Conservation (phyloP, 2,113 vertebrate genomes). For the Bettongia penicillata region DNA sequence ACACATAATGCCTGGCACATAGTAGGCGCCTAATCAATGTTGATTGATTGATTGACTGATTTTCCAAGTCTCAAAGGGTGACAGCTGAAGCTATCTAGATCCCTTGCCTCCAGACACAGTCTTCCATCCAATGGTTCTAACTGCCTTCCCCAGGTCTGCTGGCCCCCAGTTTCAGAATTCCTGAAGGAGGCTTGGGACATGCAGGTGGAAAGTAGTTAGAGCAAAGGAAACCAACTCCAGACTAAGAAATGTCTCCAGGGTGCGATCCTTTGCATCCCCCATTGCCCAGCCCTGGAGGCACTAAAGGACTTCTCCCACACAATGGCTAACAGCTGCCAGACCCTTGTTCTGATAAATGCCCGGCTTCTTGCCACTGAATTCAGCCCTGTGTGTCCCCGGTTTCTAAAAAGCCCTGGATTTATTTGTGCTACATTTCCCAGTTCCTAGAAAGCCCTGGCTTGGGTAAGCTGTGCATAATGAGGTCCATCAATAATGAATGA, state of each 20-base stretch:
- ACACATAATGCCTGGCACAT: background rate
- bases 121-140: background rate
- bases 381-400: background rate
- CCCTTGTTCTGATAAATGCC: background rate
- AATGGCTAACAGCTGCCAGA: background rate
- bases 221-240: background rate
- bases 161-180: background rate
- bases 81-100: background rate
- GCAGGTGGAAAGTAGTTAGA: background rate
- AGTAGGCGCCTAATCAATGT: background rate
- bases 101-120: background rate
- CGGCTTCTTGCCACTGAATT: background rate
- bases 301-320: background rate
- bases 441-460: background rate
- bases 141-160: background rate
- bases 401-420: background rate
- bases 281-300: background rate
- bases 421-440: constrained; percentile 2
- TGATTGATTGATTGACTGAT: background rate
- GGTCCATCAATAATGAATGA: background rate
- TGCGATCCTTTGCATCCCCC: background rate
- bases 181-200: background rate
- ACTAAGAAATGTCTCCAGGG: background rate
- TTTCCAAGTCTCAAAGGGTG: background rate
- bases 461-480: background rate